phyloP scores from a whole-genome alignment of 1,140 invertebrate genomes.

The Penaeus vannamei region DNA sequence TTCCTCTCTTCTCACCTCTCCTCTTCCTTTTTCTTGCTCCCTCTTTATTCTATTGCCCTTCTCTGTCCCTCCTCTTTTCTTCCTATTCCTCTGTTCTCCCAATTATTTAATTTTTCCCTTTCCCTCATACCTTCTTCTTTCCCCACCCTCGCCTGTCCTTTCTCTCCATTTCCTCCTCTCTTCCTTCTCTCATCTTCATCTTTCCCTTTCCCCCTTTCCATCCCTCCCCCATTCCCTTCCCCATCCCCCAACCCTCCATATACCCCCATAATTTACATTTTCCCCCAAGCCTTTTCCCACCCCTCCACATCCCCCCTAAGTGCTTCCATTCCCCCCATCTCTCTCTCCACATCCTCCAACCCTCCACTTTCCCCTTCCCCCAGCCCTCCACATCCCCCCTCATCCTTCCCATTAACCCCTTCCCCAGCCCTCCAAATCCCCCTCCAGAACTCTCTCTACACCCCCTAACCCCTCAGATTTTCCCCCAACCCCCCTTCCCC shows the following conservation, averaged over 20 bases:
- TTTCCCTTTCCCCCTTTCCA: neutral
- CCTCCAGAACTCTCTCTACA: too few relatives aligned
- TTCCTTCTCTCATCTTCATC: neutral
- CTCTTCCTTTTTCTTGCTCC: too few relatives aligned
- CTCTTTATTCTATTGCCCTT: too few relatives aligned
- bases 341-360: neutral
- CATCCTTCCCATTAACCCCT: too few relatives aligned
- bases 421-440: too few relatives aligned
- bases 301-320: too few relatives aligned
- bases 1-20: too few relatives aligned
- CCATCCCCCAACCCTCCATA: neutral
- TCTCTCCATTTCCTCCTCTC: too few relatives aligned
- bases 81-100: too few relatives aligned
- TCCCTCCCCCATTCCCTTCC: neutral
- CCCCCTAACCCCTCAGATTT: neutral
- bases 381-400: neutral
- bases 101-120: too few relatives aligned
- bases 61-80: neutral
- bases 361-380: neutral
- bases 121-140: neutral
- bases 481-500: neutral
- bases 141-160: neutral
- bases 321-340: neutral
- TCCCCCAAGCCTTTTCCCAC: neutral
- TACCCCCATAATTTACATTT: neutral